These are phyloP conservation scores for Anthoscopus minutus DNA, from an alignment of 2,113 vertebrate genomes.

Conservation along the genomic window DNA sequence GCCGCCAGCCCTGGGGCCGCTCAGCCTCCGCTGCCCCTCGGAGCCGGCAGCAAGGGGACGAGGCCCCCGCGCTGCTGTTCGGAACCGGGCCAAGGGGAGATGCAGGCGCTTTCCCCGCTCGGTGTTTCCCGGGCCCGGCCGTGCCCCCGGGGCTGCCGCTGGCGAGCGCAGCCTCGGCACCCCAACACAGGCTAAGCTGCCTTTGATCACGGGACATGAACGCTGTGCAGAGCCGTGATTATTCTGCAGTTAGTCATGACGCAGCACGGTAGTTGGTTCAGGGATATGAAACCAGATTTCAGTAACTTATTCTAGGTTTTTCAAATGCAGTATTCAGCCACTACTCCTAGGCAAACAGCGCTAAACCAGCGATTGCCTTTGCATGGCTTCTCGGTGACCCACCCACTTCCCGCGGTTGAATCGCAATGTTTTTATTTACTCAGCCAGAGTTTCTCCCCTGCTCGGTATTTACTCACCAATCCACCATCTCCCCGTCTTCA, in stretches of 20 bases:
- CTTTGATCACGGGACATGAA: slow-evolving; percentile 5
- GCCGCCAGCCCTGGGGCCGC: neutral
- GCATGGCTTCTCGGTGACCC: neutral
- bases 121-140: fast-evolving
- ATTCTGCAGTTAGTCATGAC: neutral
- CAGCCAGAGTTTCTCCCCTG: neutral
- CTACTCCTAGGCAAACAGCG: neutral
- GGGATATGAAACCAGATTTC: neutral
- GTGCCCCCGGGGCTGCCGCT: neutral
- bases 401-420: neutral
- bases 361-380: neutral
- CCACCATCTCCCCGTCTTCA: slow-evolving; percentile 82
- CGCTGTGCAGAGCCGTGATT: neutral
- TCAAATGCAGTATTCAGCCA: neutral
- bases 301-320: neutral
- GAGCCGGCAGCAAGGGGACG: neutral
- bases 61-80: neutral
- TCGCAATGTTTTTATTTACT: neutral
- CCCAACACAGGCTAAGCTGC: neutral
- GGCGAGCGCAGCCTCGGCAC: neutral
- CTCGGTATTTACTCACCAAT: slow-evolving; percentile 80
- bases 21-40: neutral
- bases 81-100: neutral
- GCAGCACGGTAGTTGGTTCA: neutral
- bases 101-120: fast-evolving